These are phyloP conservation scores for Gymnothorax javanicus DNA, from an alignment of 2,797 vertebrate species.

Conservation along the genomic window DNA sequence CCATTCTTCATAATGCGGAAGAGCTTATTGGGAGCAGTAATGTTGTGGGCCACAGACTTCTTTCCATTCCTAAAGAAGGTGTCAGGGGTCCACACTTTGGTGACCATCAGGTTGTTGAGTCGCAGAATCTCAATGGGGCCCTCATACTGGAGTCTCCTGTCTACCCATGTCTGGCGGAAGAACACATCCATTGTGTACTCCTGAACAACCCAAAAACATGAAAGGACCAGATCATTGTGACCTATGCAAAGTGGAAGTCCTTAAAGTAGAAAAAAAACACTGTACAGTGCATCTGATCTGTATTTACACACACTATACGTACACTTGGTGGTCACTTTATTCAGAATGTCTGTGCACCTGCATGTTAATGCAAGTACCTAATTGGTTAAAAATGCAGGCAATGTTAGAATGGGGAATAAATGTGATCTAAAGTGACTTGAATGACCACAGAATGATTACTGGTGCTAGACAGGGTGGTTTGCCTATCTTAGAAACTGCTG, in stretches of 20 bases:
- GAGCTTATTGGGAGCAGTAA: slow-evolving; percentile 83
- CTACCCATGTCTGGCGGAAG: slow-evolving; percentile 83
- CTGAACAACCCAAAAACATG: slow-evolving; percentile 47
- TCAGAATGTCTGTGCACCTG: too few relatives aligned
- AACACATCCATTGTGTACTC: slow-evolving; percentile 86
- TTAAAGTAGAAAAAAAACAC: background rate
- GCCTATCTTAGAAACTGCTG: too few relatives aligned
- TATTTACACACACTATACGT: background rate
- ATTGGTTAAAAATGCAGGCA: too few relatives aligned
- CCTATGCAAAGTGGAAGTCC: background rate
- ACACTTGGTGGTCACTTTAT: too few relatives aligned
- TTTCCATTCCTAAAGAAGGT: slow-evolving; percentile 85
- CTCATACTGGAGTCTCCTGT: slow-evolving; percentile 79
- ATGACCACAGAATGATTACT: too few relatives aligned
- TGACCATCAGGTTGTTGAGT: slow-evolving; percentile 83
- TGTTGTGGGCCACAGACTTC: slow-evolving; percentile 81
- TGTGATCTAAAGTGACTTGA: too few relatives aligned
- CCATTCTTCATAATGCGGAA: slow-evolving; percentile 85
- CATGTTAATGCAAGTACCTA: too few relatives aligned
- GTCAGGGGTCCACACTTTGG: slow-evolving; percentile 83
- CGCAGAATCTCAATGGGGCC: slow-evolving; percentile 82
- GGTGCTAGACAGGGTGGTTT: too few relatives aligned
- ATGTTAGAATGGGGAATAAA: too few relatives aligned
- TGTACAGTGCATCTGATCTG: background rate
- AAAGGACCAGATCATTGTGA: background rate